Evolutionary conservation across 2,888 invertebrate genomes (phyloP).

Genomic region (Heliconius sara): DNA sequence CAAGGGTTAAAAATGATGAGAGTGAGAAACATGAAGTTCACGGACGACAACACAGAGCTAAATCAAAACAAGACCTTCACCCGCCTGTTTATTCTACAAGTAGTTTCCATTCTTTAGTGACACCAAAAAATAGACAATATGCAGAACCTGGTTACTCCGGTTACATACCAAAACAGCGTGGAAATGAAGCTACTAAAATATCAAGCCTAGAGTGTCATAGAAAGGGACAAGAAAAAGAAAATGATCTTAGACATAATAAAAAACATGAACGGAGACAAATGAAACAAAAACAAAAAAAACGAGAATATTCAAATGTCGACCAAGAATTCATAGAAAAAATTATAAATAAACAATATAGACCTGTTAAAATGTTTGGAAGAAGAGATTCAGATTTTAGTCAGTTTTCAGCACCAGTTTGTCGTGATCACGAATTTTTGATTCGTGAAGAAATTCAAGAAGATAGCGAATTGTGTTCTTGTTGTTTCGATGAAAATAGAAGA

Average conservation of each 20-base stretch:
- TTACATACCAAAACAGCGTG: conserved; percentile 48
- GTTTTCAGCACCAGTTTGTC: conserved; percentile 73
- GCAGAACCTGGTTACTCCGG: conserved; percentile 46
- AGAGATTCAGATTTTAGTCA: conserved; percentile 69
- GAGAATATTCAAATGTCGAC: conserved; percentile 57
- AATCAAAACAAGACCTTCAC: conserved; percentile 46
- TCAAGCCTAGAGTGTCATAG: conserved; percentile 49
- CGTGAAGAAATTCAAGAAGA: conserved; percentile 58
- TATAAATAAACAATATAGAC: conserved; percentile 71
- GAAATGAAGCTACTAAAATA: conserved; percentile 48
- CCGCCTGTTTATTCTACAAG: conserved; percentile 56
- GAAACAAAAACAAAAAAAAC: conserved; percentile 44
- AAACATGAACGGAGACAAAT: conserved; percentile 47
- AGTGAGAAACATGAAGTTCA: conserved; percentile 16
- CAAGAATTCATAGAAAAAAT: conserved; percentile 72
- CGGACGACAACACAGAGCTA: conserved; percentile 42
- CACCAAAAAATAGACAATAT: conserved; percentile 49
- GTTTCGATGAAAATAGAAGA: conserved; percentile 53
- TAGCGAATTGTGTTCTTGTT: conserved; percentile 66
- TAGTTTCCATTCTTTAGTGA: conserved; percentile 60
- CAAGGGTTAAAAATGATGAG: conserved; percentile 13
- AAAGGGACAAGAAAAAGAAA: conserved; percentile 51
- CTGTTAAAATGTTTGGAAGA: conserved; percentile 66
- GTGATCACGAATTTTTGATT: conserved; percentile 65
- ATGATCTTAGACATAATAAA: conserved; percentile 48